Percentiles rank a stretch among this genome's conserved stretches.
Conservation (phyloP, 2,113 vertebrate genomes). For the Machaerirhynchus nigripectus region DNA sequence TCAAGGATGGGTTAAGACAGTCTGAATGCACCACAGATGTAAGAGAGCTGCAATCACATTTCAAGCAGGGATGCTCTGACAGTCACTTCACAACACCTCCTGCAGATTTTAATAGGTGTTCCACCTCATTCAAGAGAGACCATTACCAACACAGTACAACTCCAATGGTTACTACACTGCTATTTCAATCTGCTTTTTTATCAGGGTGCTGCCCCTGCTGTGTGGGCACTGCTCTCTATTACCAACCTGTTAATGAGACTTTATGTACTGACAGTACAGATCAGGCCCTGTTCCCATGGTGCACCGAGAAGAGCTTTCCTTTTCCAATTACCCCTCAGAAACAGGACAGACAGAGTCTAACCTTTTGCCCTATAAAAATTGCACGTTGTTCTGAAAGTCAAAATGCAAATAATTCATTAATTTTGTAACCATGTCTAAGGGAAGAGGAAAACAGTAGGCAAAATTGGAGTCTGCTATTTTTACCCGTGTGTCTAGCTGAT, state of each 20-base stretch:
- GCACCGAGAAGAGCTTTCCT: not conserved
- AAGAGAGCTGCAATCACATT: not conserved
- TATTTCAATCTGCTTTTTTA: not conserved
- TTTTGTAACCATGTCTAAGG: conserved; percentile 20
- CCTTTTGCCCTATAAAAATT: conserved; percentile 1
- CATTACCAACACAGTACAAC: not conserved
- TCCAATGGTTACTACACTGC: not conserved
- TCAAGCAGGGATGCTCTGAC: not conserved
- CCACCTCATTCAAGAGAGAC: not conserved
- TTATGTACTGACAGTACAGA: not conserved
- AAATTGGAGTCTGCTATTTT: conserved; percentile 36
- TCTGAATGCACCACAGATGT: not conserved
- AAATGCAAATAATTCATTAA: conserved; percentile 38
- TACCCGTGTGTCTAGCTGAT: not conserved
- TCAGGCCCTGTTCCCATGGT: not conserved
- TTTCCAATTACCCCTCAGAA: not conserved
- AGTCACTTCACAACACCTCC: not conserved
- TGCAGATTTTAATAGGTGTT: not conserved
- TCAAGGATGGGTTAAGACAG: not conserved
- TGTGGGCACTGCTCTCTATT: not conserved
- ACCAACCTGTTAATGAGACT: not conserved
- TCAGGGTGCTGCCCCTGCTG: not conserved
- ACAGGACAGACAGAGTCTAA: not conserved
- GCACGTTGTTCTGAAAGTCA: conserved; percentile 1
- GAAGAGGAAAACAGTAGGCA: conserved; percentile 4